Evolutionary conservation across 2,113 vertebrate species (phyloP).

Genomic region (Thalassarche chlororhynchos): DNA sequence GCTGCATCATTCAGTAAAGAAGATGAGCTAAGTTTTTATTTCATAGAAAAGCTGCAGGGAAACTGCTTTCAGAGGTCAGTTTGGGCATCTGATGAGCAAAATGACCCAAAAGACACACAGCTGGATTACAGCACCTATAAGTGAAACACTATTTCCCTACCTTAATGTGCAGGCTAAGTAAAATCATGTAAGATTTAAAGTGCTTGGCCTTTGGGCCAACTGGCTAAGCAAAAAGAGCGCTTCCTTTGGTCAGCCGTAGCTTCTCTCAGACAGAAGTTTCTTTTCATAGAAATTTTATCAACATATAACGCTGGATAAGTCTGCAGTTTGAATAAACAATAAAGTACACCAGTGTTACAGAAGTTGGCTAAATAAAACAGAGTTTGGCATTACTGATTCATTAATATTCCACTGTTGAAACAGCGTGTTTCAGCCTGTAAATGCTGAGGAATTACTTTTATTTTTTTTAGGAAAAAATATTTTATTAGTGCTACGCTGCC

Average conservation of each 20-base stretch:
- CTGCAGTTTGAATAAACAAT: neutral
- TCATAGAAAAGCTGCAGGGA: neutral
- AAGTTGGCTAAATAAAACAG: neutral
- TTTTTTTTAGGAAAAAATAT: neutral
- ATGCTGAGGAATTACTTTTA: neutral
- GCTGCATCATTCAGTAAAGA: neutral
- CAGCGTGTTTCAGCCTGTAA: neutral
- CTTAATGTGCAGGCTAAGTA: neutral
- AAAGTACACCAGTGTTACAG: neutral
- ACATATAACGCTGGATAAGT: neutral
- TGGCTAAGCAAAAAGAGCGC: neutral
- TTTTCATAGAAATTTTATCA: constrained; percentile 29
- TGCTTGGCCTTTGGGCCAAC: neutral
- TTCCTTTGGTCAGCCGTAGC: neutral
- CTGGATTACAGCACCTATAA: neutral
- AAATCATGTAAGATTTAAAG: constrained; percentile 9
- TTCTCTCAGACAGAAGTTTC: constrained; percentile 8
- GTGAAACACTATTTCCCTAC: neutral
- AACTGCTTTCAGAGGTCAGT: neutral
- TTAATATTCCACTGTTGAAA: neutral
- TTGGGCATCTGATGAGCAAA: neutral
- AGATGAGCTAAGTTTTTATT: neutral
- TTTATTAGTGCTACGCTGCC: neutral
- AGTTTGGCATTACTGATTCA: neutral
- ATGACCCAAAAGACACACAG: neutral